Percentiles rank a stretch among this genome's conserved stretches.
Evolutionary conservation across 2,888 invertebrate genomes (phyloP).

Genomic region (Spilosoma lubricipeda): DNA sequence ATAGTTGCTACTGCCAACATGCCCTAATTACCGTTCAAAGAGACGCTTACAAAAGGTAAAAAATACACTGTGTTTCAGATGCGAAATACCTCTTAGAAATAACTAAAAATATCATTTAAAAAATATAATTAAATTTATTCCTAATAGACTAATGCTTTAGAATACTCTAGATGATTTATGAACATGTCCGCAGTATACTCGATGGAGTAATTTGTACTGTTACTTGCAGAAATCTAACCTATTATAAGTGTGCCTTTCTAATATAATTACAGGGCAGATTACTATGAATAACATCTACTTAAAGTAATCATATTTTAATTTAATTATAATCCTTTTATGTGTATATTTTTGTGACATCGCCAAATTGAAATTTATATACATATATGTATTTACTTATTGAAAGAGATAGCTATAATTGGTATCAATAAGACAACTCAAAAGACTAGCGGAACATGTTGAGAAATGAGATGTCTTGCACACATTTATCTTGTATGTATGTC

Average conservation of each 20-base stretch:
- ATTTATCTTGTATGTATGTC: conserved; percentile 10
- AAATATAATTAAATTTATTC: neutral
- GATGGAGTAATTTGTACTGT: conserved; percentile 49
- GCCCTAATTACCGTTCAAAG: conserved; percentile 56
- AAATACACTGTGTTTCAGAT: neutral
- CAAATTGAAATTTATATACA: neutral
- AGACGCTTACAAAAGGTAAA: neutral
- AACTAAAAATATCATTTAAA: neutral
- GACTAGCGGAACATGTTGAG: conserved; percentile 18
- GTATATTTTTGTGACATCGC: neutral
- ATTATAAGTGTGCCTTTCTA: conserved; percentile 39
- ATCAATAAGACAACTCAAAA: neutral
- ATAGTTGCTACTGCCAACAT: conserved; percentile 53
- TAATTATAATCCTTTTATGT: conserved; percentile 4
- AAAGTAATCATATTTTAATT: conserved; percentile 27
- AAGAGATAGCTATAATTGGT: neutral
- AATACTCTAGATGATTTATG: conserved; percentile 48
- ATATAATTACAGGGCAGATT: conserved; percentile 44
- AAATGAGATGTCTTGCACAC: conserved; percentile 35
- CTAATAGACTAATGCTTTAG: conserved; percentile 30
- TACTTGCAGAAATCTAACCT: conserved; percentile 56
- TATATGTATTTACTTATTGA: neutral
- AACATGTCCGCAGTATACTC: conserved; percentile 40
- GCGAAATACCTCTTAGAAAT: neutral
- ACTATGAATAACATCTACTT: conserved; percentile 32